Evolutionary conservation across 2,888 invertebrate species (phyloP).

Genomic region (Ditula angustiorana): DNA sequence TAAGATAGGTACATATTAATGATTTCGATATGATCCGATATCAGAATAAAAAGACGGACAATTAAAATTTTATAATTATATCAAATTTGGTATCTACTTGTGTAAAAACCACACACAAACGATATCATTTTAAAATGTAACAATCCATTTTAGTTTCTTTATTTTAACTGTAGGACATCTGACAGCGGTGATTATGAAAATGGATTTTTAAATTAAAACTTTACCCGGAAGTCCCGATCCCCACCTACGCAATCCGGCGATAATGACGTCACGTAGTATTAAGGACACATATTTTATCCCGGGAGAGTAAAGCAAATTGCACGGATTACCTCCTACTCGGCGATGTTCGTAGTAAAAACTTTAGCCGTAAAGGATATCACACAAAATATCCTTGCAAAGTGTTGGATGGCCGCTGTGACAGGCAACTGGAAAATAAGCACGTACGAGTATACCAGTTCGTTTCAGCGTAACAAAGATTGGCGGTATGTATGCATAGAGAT

Average conservation of each 20-base stretch:
- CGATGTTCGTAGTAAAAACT: slow-evolving; percentile 47
- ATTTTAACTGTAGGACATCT: background rate
- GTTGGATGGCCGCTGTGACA: slow-evolving; percentile 32
- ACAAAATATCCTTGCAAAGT: slow-evolving; percentile 22
- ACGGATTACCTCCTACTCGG: slow-evolving; percentile 67
- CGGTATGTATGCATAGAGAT: background rate
- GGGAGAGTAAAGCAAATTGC: slow-evolving; percentile 74
- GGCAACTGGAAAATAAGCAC: slow-evolving; percentile 10
- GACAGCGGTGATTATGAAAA: slow-evolving; percentile 15
- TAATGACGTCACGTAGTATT: slow-evolving; percentile 76
- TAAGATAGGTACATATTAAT: no score
- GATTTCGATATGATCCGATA: no score
- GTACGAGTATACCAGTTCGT: slow-evolving; percentile 13
- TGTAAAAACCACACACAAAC: no score
- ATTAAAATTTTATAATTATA: no score
- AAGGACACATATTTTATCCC: slow-evolving; percentile 64
- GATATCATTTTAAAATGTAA: no score
- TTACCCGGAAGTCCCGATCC: slow-evolving; percentile 47
- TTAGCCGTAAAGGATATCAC: slow-evolving; percentile 15
- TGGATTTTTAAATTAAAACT: slow-evolving; percentile 48
- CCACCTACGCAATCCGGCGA: slow-evolving; percentile 60
- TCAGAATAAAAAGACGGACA: no score
- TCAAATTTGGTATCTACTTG: no score
- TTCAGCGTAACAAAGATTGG: slow-evolving; percentile 3
- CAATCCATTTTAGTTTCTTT: background rate